Evolutionary conservation across 2,113 vertebrate species (phyloP), one percentile per base, ranked within the genome.

Genomic region (Empidonax alnorum): DNA sequence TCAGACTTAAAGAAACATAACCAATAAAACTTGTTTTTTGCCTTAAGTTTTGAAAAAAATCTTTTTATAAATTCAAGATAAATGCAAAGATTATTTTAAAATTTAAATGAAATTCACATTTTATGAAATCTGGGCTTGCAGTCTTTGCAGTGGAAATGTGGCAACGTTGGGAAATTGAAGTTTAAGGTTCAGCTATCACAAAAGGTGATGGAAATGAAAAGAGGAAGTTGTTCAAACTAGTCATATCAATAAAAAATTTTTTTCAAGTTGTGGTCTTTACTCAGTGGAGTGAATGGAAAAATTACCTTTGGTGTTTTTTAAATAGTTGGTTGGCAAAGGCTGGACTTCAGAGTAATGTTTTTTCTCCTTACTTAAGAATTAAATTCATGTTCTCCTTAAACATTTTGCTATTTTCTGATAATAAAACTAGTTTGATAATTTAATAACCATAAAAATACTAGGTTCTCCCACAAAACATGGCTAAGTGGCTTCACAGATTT

Each of bases 31-130:
- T 80, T 93, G 79, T 62, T 71, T 85, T 87, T 83, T 95, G 92
- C 90, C 91, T 96, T 97, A 94, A 94, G 84, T 90, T 93, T 96
- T 93, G 58, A 42, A 90, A 93, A 84, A 89, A 58, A 69, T 41
- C 12, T 89, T 93, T 94, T 88, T 94, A 92, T 90, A 92, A 90
- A 91, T 67, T 58, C 25, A 75, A 72, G 79, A 85, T 44, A 67
- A 94, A 88, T 37, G 21, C 24, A 80, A 74, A 84, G 19, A 69
- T 91, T 83, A 78, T 89, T 94, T 95, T 84, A 87, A 47, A 89
- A 87, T 71, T 69, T 27, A 66, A 80, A 28, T 41, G 1, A 77
- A 91, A 89, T 93, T 39, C 42, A 69, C 35, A 73, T 33, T 65
- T 90, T 24, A 59, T 66, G 55, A 96, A 94, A 91, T 85, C 44